Evolutionary conservation across 2,888 invertebrate species (phyloP).

Genomic region (Tipula unca): DNA sequence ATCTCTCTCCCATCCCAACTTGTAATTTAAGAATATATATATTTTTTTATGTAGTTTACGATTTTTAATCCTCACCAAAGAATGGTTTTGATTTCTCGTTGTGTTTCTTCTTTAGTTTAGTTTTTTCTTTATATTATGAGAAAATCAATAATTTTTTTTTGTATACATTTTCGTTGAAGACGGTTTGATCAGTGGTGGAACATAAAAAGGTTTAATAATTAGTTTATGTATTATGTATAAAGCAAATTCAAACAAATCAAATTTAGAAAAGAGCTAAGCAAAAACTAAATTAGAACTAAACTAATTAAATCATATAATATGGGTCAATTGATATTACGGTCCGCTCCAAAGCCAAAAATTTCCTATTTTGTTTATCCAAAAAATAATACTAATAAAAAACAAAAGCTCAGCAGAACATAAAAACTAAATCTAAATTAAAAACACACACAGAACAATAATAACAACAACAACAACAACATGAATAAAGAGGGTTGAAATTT

Average conservation of each 20-base stretch:
- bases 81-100: not conserved
- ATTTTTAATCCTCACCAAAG: conserved; percentile 14
- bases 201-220: not conserved
- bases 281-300: not conserved
- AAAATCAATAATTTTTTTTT: not conserved
- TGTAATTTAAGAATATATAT: not conserved
- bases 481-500: not conserved
- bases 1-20: conserved; percentile 2
- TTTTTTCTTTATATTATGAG: not conserved
- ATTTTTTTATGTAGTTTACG: not conserved
- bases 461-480: not conserved
- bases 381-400: not conserved
- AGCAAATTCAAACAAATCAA: not conserved
- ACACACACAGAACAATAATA: not conserved
- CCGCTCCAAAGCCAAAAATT: not conserved
- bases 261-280: not conserved
- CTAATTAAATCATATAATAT: not conserved
- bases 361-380: not conserved
- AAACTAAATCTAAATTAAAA: not conserved
- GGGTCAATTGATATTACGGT: not conserved
- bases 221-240: not conserved
- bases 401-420: not conserved
- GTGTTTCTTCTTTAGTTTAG: not conserved
- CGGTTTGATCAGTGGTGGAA: not conserved
- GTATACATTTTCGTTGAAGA: not conserved